Percentiles rank a stretch among this genome's conserved stretches.
Conservation (phyloP, 2,113 vertebrate genomes). For the Grantiella picta region DNA sequence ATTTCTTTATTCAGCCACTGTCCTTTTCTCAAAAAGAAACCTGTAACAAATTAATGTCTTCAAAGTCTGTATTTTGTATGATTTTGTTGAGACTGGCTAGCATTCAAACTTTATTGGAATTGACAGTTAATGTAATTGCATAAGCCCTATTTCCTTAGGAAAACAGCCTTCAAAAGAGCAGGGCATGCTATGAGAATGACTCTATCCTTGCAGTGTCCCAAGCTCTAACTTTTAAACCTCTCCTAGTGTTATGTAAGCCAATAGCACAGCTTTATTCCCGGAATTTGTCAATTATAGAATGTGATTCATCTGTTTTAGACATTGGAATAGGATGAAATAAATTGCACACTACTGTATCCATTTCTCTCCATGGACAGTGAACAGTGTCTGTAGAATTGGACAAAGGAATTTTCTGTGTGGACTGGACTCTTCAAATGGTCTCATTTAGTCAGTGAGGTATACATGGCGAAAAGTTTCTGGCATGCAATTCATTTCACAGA, state of each 20-base stretch:
- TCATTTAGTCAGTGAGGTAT: not conserved
- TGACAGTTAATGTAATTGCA: not conserved
- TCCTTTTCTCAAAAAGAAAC: not conserved
- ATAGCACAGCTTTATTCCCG: not conserved
- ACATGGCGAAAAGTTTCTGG: not conserved
- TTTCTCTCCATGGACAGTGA: not conserved
- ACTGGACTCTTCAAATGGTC: not conserved
- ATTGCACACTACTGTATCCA: not conserved
- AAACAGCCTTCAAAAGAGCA: not conserved
- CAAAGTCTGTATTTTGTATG: not conserved
- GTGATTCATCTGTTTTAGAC: not conserved
- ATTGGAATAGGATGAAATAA: not conserved
- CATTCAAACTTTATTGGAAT: not conserved
- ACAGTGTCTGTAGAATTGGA: not conserved
- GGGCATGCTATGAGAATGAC: not conserved
- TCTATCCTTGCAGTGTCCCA: not conserved
- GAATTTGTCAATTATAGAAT: not conserved
- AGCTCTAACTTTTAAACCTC: not conserved
- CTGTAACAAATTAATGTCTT: not conserved
- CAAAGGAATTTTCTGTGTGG: not conserved
- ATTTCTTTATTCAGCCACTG: not conserved
- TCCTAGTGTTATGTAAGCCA: not conserved
- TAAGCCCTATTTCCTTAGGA: not conserved
- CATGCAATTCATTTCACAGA: not conserved
- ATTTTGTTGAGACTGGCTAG: not conserved